These are phyloP conservation scores for Synanthedon tipuliformis DNA, from an alignment of 2,888 invertebrate genomes.

Conservation along the genomic window DNA sequence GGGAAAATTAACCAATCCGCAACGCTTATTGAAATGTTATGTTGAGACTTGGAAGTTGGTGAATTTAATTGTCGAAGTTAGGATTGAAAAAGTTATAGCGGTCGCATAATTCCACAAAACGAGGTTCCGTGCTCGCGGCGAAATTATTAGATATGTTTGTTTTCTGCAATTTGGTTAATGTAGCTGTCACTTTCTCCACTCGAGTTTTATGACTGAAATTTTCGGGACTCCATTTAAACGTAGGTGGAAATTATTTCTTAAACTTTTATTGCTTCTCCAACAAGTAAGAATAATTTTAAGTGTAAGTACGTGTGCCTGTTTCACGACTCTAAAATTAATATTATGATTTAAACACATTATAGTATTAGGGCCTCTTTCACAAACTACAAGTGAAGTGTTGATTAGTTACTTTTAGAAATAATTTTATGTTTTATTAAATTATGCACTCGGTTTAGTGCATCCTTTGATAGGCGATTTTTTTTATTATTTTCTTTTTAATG, in stretches of 20 bases:
- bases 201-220: constrained; percentile 42
- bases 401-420: too few species aligned
- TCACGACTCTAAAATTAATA: not conserved
- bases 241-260: constrained; percentile 42
- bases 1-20: constrained; percentile 27
- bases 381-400: too few species aligned
- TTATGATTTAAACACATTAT: too few species aligned
- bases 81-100: constrained; percentile 65
- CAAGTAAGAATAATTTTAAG: constrained; percentile 14
- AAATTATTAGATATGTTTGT: constrained; percentile 62
- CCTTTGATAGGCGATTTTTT: too few species aligned
- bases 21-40: constrained; percentile 57
- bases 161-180: constrained; percentile 58
- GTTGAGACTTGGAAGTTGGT: constrained; percentile 41
- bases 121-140: constrained; percentile 34
- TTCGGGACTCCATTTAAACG: constrained; percentile 32
- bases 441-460: too few species aligned
- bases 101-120: constrained; percentile 53
- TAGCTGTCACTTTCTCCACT: not conserved
- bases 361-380: too few species aligned
- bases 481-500: too few species aligned
- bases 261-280: constrained; percentile 32
- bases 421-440: too few species aligned
- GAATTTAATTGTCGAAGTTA: constrained; percentile 67
- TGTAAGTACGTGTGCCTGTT: not conserved